Evolutionary conservation across 1,140 invertebrate genomes (phyloP).

Genomic region (Cherax destructor): DNA sequence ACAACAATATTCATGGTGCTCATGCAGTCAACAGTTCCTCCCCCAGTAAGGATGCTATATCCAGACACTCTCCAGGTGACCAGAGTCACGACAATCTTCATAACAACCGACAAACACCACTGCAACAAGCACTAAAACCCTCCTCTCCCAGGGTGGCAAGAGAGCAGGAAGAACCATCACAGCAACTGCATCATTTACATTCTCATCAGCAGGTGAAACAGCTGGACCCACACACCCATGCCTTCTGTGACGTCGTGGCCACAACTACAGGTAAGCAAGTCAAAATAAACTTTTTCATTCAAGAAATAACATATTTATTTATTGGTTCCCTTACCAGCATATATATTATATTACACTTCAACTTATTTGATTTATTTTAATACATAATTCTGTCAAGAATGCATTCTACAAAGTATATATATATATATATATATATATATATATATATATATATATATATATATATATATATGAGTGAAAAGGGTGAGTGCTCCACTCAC

Average conservation of each 20-base stretch:
- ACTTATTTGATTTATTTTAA: too few relatives aligned
- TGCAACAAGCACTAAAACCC: not conserved
- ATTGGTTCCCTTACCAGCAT: too few relatives aligned
- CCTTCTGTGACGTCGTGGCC: not conserved
- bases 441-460: too few relatives aligned
- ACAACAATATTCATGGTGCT: too few relatives aligned
- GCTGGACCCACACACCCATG: not conserved
- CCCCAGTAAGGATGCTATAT: not conserved
- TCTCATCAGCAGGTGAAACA: not conserved
- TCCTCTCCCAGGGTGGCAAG: not conserved
- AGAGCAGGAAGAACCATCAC: not conserved
- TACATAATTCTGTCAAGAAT: too few relatives aligned
- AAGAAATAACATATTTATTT: too few relatives aligned
- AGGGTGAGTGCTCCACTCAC: too few relatives aligned
- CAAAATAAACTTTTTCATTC: too few relatives aligned
- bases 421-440: too few relatives aligned
- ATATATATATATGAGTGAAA: too few relatives aligned
- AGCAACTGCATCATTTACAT: not conserved
- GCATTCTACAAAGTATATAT: too few relatives aligned
- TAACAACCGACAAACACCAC: slow-evolving; percentile 3
- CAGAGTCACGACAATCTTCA: not conserved
- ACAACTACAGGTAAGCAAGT: not conserved
- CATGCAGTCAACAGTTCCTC: not conserved
- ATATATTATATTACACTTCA: too few relatives aligned
- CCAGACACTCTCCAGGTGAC: not conserved